phyloP scores from a whole-genome alignment of 2,888 invertebrate genomes.

The Mechanitis mazaeus region DNA sequence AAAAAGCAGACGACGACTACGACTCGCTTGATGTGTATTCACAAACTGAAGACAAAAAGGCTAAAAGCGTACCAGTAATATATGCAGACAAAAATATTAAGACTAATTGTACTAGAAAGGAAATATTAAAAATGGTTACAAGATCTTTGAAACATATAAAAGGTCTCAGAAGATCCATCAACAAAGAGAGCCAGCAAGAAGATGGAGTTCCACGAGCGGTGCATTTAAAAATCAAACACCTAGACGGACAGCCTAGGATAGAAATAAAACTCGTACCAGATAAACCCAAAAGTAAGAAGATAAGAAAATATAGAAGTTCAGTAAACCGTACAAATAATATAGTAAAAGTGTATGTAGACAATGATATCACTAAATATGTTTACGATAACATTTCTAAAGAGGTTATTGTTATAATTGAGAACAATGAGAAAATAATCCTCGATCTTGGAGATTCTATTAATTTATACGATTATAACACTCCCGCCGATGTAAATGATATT shows the following conservation, averaged over 20 bases:
- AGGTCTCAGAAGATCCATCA: slow-evolving; percentile 41
- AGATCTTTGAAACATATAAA: slow-evolving; percentile 29
- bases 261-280: slow-evolving; percentile 44
- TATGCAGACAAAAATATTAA: slow-evolving; percentile 2
- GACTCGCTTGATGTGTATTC: slow-evolving; percentile 7
- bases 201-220: slow-evolving; percentile 25
- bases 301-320: slow-evolving; percentile 13
- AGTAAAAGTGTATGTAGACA: slow-evolving; percentile 1
- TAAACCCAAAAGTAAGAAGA: slow-evolving; percentile 17
- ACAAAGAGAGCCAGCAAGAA: slow-evolving; percentile 17
- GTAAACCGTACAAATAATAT: slow-evolving; percentile 11
- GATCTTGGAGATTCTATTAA: slow-evolving; percentile 18
- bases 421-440: slow-evolving; percentile 21
- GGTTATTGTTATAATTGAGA: slow-evolving; percentile 12
- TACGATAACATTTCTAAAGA: slow-evolving; percentile 6
- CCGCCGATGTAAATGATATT: too few species aligned
- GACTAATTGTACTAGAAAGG: slow-evolving; percentile 7
- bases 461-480: background rate
- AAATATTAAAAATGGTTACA: slow-evolving; percentile 6
- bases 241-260: slow-evolving; percentile 37
- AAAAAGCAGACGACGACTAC: slow-evolving; percentile 25
- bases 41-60: background rate
- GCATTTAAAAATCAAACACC: slow-evolving; percentile 43
- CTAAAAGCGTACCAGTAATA: slow-evolving; percentile 1
- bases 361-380: slow-evolving; percentile 1